Evolutionary conservation across 2,888 invertebrate species (phyloP).

Genomic region (Lepidochrysops patricia): DNA sequence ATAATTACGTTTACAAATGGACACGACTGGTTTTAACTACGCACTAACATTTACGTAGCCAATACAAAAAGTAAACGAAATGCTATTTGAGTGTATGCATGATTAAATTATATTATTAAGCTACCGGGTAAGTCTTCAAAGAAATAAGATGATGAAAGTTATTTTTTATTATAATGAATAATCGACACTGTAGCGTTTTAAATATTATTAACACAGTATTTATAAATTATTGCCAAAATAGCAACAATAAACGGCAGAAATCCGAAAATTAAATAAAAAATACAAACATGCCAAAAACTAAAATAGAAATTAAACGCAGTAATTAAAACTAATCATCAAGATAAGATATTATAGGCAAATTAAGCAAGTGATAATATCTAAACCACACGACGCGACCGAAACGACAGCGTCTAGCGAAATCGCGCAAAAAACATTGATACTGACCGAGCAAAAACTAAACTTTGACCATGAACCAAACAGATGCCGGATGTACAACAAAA

Average conservation of each 20-base stretch:
- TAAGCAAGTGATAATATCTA: background rate
- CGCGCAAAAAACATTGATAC: background rate
- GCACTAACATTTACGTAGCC: slow-evolving; percentile 15
- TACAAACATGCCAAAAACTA: too few species aligned
- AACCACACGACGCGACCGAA: background rate
- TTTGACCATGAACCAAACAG: slow-evolving; percentile 46
- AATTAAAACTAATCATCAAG: background rate
- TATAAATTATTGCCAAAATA: too few species aligned
- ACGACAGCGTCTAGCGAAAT: background rate
- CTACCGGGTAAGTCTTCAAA: background rate
- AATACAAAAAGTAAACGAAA: slow-evolving; percentile 4
- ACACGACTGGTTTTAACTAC: slow-evolving; percentile 23
- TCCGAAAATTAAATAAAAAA: too few species aligned
- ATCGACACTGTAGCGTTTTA: too few species aligned
- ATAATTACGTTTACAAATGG: slow-evolving; percentile 8
- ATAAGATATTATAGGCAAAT: background rate
- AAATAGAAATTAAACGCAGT: too few species aligned
- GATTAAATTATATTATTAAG: background rate
- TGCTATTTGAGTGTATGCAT: background rate
- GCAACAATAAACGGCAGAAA: too few species aligned
- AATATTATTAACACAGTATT: background rate
- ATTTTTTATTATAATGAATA: background rate
- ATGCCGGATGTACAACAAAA: slow-evolving; percentile 46
- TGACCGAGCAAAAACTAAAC: slow-evolving; percentile 27
- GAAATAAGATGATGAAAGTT: background rate